These are phyloP conservation scores for Artibeus lituratus DNA, from an alignment of 2,797 vertebrate genomes.

Conservation along the genomic window DNA sequence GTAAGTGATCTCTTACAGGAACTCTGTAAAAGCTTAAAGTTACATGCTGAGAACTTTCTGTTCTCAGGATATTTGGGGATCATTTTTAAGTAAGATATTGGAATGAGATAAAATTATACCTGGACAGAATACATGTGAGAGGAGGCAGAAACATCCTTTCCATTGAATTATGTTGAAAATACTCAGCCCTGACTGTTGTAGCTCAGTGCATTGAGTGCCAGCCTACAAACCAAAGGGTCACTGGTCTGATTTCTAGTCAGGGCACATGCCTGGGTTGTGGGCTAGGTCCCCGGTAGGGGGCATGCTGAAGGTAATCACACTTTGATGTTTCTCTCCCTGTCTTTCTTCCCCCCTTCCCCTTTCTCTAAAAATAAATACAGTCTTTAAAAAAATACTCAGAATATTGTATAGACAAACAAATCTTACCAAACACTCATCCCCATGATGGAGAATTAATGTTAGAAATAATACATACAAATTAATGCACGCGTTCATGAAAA, in stretches of 20 bases:
- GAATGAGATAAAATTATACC: not conserved
- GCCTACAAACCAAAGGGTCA: no score
- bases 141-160: not conserved
- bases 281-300: no score
- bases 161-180: not conserved
- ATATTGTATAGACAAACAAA: constrained; percentile 27
- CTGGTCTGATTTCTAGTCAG: no score
- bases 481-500: not conserved
- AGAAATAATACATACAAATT: not conserved
- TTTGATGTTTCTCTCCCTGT: no score
- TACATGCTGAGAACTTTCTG: not conserved
- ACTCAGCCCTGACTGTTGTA: not conserved
- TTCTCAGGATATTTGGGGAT: not conserved
- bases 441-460: not conserved
- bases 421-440: not conserved
- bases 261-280: no score
- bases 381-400: not conserved
- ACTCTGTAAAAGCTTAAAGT: not conserved
- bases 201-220: no score
- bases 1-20: not conserved
- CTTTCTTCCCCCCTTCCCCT: no score
- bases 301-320: no score
- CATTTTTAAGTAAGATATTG: not conserved
- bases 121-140: not conserved
- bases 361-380: no score